Base-by-base conservation (phyloP, 1,140 invertebrate species). In the Procambarus clarkii region DNA sequence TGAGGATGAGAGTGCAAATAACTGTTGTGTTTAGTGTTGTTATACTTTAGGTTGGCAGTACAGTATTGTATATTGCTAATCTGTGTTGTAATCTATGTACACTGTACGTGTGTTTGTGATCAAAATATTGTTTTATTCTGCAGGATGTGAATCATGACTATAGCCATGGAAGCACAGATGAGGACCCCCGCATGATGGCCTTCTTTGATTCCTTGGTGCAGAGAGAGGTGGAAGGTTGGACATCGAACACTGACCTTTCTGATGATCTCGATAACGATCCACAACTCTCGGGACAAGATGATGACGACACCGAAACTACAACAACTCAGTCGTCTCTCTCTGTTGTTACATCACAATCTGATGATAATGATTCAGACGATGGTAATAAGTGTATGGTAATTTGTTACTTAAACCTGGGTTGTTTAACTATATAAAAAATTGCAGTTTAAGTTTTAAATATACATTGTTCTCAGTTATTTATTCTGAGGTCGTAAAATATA, bases 181-280 rank as follows among this genome's bases (percentile, higher is more conserved):
- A 99, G 95, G 98, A 99, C 95, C 97, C 97, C 97, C 1, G 97
- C 78, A 99, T 99, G 98, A 97, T 99, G 96, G 98, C 98, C 44
- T 99, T 99, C 94, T 99, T 99, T 94, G 98, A 99, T 95, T 98
- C 97, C 4, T 94, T 99, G 1, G 97, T 99, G 11, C 98, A 98
- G 94, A 95, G 97, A 34, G 98, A 98, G 94, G 96, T 98, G 74
- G 97, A 98, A 94, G 97, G 94, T 0, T 93, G 92, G 93, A 94
- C 93, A 8, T 93, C 93, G 9, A 93, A 94, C 89, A 93, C 91
- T 2, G 92, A 93, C 45, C 77, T 92, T 24, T 93, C 92, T 11
- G 92, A 93, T 86, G 89, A 91, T 74, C 13, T 74, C 7, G 82
- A 86, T 7, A 54, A 79, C 44, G 45, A 64, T 54, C 46, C 80